phyloP scores from a whole-genome alignment of 2,797 vertebrate species.

The Galagoides demidoff region DNA sequence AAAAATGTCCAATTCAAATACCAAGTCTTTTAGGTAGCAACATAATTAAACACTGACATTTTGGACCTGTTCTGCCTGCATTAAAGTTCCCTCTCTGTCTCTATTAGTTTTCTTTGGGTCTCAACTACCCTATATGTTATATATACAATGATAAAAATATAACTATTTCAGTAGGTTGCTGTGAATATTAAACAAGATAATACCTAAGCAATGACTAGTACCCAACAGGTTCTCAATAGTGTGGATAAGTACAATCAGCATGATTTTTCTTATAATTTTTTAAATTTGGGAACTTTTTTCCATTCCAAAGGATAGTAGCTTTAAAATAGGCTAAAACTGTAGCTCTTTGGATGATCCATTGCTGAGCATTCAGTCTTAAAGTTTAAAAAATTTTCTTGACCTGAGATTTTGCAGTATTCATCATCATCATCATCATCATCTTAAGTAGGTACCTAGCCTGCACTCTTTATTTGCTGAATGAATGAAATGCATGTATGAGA shows the following conservation, averaged over 20 bases:
- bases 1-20: constrained; percentile 15
- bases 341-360: not conserved
- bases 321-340: not conserved
- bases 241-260: not conserved
- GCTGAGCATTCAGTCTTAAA: not conserved
- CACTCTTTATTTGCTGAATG: not conserved
- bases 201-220: not conserved
- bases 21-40: not conserved
- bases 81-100: not conserved
- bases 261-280: constrained; percentile 21
- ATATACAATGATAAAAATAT: constrained; percentile 7
- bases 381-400: not conserved
- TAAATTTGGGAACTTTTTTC: not conserved
- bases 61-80: not conserved
- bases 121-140: not conserved
- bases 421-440: not conserved
- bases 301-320: not conserved
- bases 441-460: not conserved
- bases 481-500: not conserved
- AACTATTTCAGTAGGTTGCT: not conserved
- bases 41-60: not conserved
- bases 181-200: constrained; percentile 11
- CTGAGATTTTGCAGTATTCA: not conserved
- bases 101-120: not conserved
- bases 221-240: not conserved